Evolutionary conservation across 1,140 invertebrate species (phyloP).

Genomic region (Rhopalosiphum padi): DNA sequence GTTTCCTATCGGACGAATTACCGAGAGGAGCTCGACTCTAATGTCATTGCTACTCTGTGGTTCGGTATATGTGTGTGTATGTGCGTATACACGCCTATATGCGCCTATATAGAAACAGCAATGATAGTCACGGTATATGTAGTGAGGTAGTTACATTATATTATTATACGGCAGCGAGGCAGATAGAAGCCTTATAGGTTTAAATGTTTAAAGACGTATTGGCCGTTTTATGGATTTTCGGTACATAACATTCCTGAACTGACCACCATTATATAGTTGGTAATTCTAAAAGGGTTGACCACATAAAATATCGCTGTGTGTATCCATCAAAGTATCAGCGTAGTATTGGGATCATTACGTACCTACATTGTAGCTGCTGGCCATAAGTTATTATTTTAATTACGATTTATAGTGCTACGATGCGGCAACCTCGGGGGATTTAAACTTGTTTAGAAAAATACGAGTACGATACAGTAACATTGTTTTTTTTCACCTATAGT

Average conservation of each 20-base stretch:
- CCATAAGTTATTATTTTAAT: slow-evolving; percentile 50
- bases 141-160: not conserved
- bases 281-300: slow-evolving; percentile 51
- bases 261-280: not conserved
- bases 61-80: too few relatives aligned
- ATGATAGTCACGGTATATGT: not conserved
- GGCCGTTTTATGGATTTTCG: slow-evolving; percentile 43
- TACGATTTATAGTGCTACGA: slow-evolving; percentile 25
- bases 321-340: slow-evolving; percentile 22
- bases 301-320: not conserved
- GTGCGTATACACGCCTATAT: not conserved
- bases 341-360: slow-evolving; percentile 18
- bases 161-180: not conserved
- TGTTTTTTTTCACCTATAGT: not conserved
- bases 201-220: slow-evolving; percentile 48
- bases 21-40: not conserved
- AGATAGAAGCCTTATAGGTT: not conserved
- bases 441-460: slow-evolving; percentile 29
- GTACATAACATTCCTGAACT: not conserved
- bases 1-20: not conserved
- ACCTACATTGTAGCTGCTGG: not conserved
- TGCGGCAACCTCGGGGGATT: slow-evolving; percentile 2
- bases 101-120: not conserved
- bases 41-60: not conserved
- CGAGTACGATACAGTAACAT: not conserved